These are phyloP conservation scores for Pipa parva DNA, from an alignment of 2,113 vertebrate genomes.

Conservation along the genomic window DNA sequence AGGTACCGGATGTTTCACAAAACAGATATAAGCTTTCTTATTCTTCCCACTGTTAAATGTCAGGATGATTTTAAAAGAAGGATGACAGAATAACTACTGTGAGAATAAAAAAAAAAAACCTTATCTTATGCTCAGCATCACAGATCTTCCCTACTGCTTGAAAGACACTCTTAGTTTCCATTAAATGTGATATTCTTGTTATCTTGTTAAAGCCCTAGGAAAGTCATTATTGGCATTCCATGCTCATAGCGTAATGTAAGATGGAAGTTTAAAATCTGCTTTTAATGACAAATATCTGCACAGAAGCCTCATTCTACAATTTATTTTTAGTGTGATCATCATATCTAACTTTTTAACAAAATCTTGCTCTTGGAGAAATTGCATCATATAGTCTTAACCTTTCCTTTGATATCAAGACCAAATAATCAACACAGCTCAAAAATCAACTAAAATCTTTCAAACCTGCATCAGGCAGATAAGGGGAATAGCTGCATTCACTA, in stretches of 20 bases:
- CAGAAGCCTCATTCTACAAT: conserved; percentile 29
- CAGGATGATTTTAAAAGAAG: conserved; percentile 6
- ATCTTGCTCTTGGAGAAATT: too few species aligned
- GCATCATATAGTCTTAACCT: too few species aligned
- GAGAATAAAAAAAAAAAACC: neutral
- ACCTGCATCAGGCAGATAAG: too few species aligned
- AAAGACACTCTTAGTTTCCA: conserved; percentile 17
- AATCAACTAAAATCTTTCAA: too few species aligned
- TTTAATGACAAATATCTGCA: conserved; percentile 32
- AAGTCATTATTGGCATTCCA: neutral
- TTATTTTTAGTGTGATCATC: too few species aligned
- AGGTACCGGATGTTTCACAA: neutral
- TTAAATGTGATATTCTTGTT: conserved; percentile 19
- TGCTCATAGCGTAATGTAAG: neutral
- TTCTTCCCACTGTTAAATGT: conserved; percentile 13
- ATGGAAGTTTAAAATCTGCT: conserved; percentile 20
- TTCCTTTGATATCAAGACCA: too few species aligned
- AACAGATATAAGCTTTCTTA: neutral
- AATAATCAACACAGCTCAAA: too few species aligned
- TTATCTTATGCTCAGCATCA: neutral
- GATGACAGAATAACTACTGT: conserved; percentile 9
- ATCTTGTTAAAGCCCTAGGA: conserved; percentile 11
- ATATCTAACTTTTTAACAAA: too few species aligned
- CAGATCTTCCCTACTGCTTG: conserved; percentile 1
- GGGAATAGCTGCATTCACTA: too few species aligned